phyloP scores from a whole-genome alignment of 2,888 invertebrate species.

The Cephus pulcher region DNA sequence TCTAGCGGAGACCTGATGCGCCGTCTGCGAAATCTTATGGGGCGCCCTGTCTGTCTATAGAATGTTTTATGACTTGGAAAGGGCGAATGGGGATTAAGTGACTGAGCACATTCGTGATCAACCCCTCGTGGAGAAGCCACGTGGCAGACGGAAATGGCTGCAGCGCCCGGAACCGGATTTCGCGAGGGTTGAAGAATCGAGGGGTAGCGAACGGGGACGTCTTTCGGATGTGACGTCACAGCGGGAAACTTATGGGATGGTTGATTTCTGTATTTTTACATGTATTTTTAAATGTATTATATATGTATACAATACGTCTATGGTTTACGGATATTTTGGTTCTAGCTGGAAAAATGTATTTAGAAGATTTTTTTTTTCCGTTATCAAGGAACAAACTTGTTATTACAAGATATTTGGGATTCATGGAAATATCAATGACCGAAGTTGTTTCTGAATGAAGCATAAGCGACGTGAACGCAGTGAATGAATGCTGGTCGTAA shows the following conservation, averaged over 20 bases:
- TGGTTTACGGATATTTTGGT: neutral
- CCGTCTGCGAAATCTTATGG: constrained; percentile 24
- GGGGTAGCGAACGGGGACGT: neutral
- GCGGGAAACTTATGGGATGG: neutral
- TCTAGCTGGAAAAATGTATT: too few species aligned
- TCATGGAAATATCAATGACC: neutral
- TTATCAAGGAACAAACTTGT: neutral
- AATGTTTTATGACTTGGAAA: constrained; percentile 27
- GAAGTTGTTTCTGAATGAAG: neutral
- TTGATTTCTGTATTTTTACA: too few species aligned
- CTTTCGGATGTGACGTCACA: neutral
- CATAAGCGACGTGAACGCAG: neutral
- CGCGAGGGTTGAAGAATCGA: constrained; percentile 16
- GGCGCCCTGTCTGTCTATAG: constrained; percentile 21
- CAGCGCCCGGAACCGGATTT: constrained; percentile 38
- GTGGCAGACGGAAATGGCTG: constrained; percentile 43
- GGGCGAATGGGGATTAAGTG: constrained; percentile 22
- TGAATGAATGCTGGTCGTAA: neutral
- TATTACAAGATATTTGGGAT: neutral
- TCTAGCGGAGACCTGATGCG: constrained; percentile 14
- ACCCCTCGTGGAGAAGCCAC: constrained; percentile 32
- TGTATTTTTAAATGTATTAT: too few species aligned
- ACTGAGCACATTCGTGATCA: constrained; percentile 24
- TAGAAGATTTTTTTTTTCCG: neutral
- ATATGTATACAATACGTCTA: neutral